These are phyloP conservation scores for Rhabdomys pumilio DNA, from an alignment of 2,797 vertebrate species.

Conservation along the genomic window DNA sequence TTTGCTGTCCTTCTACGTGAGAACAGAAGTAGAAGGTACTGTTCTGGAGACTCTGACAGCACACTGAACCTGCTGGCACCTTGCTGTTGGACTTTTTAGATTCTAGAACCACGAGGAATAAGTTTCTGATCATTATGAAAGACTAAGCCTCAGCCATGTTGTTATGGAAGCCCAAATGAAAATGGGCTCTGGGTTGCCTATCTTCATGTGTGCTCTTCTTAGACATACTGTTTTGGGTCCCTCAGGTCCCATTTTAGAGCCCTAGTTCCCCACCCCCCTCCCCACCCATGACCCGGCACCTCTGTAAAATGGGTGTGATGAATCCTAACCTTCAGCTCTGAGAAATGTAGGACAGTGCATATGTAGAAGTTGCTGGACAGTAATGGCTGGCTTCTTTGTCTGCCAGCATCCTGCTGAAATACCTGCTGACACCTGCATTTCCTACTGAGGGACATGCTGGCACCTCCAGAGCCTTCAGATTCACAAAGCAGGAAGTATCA, in stretches of 20 bases:
- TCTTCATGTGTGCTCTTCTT: not conserved
- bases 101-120: not conserved
- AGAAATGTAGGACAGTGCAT: not conserved
- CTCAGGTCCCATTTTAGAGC: not conserved
- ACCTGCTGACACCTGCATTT: not conserved
- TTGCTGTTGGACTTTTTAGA: not conserved
- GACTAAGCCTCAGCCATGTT: not conserved
- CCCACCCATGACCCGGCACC: not conserved
- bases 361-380: not conserved
- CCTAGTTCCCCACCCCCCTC: not conserved
- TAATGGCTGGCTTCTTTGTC: not conserved
- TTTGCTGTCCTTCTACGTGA: not conserved
- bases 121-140: not conserved
- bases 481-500: slow-evolving; percentile 35
- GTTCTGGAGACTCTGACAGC: not conserved
- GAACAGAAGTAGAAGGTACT: not conserved
- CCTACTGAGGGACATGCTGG: not conserved
- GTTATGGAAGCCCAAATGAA: not conserved
- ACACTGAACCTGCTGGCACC: not conserved
- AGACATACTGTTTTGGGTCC: not conserved
- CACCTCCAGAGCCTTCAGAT: not conserved
- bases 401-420: not conserved
- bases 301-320: not conserved
- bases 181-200: not conserved
- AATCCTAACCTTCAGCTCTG: not conserved